These are phyloP conservation scores for Lithobius niger DNA, from an alignment of 1,140 invertebrate species.

Conservation along the genomic window DNA sequence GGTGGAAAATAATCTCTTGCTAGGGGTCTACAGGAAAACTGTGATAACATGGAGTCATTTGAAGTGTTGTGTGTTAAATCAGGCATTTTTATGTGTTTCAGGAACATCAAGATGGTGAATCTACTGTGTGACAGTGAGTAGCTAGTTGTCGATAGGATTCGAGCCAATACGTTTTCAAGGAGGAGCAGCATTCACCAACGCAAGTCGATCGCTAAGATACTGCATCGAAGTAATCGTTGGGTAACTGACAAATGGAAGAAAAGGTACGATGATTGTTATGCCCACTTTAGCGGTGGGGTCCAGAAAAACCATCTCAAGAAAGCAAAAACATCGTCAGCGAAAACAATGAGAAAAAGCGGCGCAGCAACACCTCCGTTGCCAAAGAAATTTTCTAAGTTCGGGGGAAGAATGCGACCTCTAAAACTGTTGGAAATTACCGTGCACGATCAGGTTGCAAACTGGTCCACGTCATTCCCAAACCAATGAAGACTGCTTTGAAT, in stretches of 20 bases:
- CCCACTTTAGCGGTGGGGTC: neutral
- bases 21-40: no score
- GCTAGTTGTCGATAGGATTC: neutral
- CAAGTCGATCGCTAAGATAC: neutral
- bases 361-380: neutral
- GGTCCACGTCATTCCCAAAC: constrained; percentile 7
- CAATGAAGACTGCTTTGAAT: constrained; percentile 1
- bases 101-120: no score
- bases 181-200: neutral
- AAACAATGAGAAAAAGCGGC: neutral
- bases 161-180: neutral
- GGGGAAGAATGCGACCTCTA: neutral
- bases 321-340: neutral
- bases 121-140: neutral
- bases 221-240: neutral
- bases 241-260: neutral
- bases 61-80: no score
- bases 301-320: neutral
- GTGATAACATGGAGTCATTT: no score
- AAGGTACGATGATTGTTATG: neutral
- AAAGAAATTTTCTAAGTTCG: constrained; percentile 1
- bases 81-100: no score
- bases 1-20: no score
- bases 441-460: constrained; percentile 2
- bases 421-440: constrained; percentile 4